Base-by-base conservation (phyloP, 2,797 vertebrate genomes). In the Myiotriccus ornatus region DNA sequence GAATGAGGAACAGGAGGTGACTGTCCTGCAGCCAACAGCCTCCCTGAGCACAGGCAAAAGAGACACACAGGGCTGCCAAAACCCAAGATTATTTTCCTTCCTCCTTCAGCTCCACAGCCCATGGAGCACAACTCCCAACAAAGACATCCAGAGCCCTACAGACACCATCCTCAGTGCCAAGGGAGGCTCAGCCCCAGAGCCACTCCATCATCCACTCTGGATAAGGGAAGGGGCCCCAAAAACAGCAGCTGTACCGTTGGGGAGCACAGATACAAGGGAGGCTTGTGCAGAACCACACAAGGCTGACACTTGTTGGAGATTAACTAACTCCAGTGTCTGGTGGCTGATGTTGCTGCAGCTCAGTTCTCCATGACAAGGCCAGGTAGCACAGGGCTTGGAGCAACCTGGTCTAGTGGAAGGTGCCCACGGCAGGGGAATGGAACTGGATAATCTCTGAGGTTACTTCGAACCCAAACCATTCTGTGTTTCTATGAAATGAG, bases 321-420 rank as follows among this genome's bases (percentile, higher is more conserved):
- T 9, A 74, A 53, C 11, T 37, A 19, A 1, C 37, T 41, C 23
- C 50, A 71, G 49, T 30, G 50, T 8, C 65, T 39, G 39, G 39
- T 27, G 34, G 30, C 59, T 39, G 41, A 44, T 44, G 43, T 34
- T 56, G 43, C 56, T 76, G 43, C 43, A 83, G 50, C 25, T 24
- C 43, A 53, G 52, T 11, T 63, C 49, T 27, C 32, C 0, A 0
- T 49, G 6, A 49, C 22, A 56, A 44, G 24, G 32, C 16, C 49
- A 63, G 17, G 22, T n/a, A 35, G 47, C 55, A 62, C 16, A 23
- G 47, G 28, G 62, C 49, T 55, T 62, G 63, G 35, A 89, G 19
- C 47, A 62, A 68, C 35, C 24, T 37, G 63, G 74, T 32, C 32
- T 4, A 47, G 41, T 35, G 47, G 56, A 49, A 76, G 49, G 32